These are phyloP conservation scores for Eulithis testata DNA, from an alignment of 2,888 invertebrate species.

Conservation along the genomic window DNA sequence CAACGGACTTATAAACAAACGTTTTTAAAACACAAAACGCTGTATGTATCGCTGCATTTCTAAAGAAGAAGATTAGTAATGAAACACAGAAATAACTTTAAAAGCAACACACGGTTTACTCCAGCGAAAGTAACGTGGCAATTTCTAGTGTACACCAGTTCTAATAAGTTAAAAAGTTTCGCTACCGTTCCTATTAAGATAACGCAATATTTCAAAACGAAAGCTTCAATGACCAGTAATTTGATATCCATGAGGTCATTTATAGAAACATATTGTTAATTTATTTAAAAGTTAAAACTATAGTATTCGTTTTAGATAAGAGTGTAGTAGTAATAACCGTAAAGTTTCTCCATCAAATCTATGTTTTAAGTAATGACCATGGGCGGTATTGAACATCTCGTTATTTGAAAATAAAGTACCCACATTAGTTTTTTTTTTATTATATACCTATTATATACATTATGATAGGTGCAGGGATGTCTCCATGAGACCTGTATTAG, in stretches of 20 bases:
- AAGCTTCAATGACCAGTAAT: conserved; percentile 32
- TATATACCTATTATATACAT: too few relatives aligned
- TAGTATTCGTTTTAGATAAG: conserved; percentile 24
- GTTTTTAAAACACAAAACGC: too few relatives aligned
- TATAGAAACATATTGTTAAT: conserved; percentile 24
- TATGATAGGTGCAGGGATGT: too few relatives aligned
- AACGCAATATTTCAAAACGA: conserved; percentile 27
- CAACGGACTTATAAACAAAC: too few relatives aligned
- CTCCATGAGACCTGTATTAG: too few relatives aligned
- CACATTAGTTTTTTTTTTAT: too few relatives aligned
- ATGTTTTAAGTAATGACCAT: too few relatives aligned
- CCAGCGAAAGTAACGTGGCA: conserved; percentile 19
- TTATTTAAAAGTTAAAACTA: conserved; percentile 21
- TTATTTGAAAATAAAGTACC: too few relatives aligned
- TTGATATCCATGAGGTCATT: conserved; percentile 29
- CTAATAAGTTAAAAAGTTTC: conserved; percentile 26
- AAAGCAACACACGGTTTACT: background rate
- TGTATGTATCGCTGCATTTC: too few relatives aligned
- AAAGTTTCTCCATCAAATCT: conserved; percentile 15
- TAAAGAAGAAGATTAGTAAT: too few relatives aligned
- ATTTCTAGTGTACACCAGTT: conserved; percentile 21
- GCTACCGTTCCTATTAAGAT: conserved; percentile 40
- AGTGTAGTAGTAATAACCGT: conserved; percentile 14
- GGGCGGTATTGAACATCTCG: too few relatives aligned
- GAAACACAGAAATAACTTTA: too few relatives aligned